Base-by-base conservation (phyloP, 2,888 invertebrate species). In the Hypomecis atomaria region DNA sequence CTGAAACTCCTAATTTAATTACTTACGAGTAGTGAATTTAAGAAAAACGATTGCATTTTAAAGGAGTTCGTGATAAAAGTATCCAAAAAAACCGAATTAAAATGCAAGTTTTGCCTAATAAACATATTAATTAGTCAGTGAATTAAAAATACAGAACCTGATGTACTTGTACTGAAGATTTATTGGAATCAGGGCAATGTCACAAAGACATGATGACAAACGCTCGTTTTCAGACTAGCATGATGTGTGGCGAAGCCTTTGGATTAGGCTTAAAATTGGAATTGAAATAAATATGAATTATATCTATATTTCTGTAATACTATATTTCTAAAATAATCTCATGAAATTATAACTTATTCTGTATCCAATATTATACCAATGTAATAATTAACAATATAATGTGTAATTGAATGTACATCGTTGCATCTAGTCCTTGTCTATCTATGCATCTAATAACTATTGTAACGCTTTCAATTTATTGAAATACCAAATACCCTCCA, bases 351-450 rank as follows among this genome's bases (percentile, higher is more conserved):
- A 23, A 40, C 52, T 40, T 45, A 55, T 55, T 45, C 9, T 55
- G 45, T 55, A 45, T 55, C 13, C 34, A 43, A 43, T 43, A 38
- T 36, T 44, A 55, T 44, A 10, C 34, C 13, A 36, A 44, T 55
- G 34, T 37, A 44, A 44, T 44, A 44, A 53, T 6, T 55, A 40
- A 52, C 11, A 49, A 13, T 50, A 40, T 40, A 10, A 23, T 52
- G 33, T 50, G 36, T 55, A 56, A 40, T 23, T 8, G 6, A 42
- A 47, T 36, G 33, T 52, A 49, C 8, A 69, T 69, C 71, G 65
- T 64, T 66, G 59, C 53, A 63, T 71, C 59, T 66, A 67, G 70
- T 70, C 70, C 50, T 36, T 53, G 65, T 61, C 40, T 57, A 13
- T 61, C 40, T 57, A 13, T 49, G 48, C 53, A 62, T 53, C 48